These are phyloP conservation scores for Metacarcinus magister DNA, from an alignment of 2,888 invertebrate species.

Conservation along the genomic window DNA sequence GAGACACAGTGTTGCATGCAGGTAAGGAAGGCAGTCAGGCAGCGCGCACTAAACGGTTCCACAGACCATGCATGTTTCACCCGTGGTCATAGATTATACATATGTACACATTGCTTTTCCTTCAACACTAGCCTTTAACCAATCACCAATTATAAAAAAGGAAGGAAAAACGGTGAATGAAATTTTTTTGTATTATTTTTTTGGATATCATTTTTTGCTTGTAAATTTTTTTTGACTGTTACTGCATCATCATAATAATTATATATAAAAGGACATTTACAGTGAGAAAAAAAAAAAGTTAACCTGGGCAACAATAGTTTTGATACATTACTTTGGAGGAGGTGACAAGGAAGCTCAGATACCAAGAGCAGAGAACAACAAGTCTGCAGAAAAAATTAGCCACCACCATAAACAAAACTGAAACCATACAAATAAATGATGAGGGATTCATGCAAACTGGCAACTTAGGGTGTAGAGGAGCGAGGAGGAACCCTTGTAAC, in stretches of 20 bases:
- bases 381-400: slow-evolving; percentile 65
- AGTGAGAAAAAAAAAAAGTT: slow-evolving; percentile 32
- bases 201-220: background rate
- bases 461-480: slow-evolving; percentile 43
- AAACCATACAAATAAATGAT: slow-evolving; percentile 30
- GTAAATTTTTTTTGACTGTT: background rate
- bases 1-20: slow-evolving; percentile 54
- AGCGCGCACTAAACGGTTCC: slow-evolving; percentile 60
- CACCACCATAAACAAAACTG: slow-evolving; percentile 63
- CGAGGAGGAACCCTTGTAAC: background rate
- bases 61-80: slow-evolving; percentile 78
- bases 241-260: background rate
- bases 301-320: slow-evolving; percentile 9
- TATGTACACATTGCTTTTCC: slow-evolving; percentile 68
- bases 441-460: slow-evolving; percentile 62
- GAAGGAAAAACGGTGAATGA: background rate
- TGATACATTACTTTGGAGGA: slow-evolving; percentile 26
- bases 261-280: background rate
- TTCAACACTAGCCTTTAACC: background rate
- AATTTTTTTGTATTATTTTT: background rate
- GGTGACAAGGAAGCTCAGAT: slow-evolving; percentile 41
- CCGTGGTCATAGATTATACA: slow-evolving; percentile 79
- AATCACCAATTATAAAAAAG: slow-evolving; percentile 40
- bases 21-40: slow-evolving; percentile 2
- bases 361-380: slow-evolving; percentile 62